These are phyloP conservation scores for Merops nubicus DNA, from an alignment of 2,113 vertebrate genomes.

Conservation along the genomic window DNA sequence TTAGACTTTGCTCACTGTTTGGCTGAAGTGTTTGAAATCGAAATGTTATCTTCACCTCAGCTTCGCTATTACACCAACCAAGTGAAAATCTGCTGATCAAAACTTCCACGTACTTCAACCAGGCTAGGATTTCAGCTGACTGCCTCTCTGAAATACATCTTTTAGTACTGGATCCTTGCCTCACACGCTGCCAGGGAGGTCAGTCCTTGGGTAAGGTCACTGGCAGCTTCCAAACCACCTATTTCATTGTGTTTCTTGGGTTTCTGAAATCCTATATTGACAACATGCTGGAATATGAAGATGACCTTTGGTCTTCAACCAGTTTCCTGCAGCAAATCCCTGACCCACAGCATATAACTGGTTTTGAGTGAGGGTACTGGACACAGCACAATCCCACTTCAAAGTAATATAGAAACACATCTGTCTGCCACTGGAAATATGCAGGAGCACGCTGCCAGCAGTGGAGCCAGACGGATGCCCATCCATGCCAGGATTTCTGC, in stretches of 20 bases:
- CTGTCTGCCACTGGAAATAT: not conserved
- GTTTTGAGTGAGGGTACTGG: not conserved
- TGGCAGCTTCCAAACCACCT: not conserved
- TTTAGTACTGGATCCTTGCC: not conserved
- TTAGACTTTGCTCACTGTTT: not conserved
- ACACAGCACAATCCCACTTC: not conserved
- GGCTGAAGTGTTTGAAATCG: not conserved
- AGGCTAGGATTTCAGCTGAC: conserved; percentile 23
- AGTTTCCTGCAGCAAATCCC: not conserved
- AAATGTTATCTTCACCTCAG: not conserved
- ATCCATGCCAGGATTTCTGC: not conserved
- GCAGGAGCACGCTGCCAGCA: not conserved
- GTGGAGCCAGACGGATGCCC: not conserved
- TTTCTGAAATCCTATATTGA: not conserved
- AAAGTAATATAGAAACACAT: not conserved
- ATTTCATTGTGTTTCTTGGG: not conserved
- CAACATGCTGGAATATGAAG: not conserved
- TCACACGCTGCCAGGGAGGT: not conserved
- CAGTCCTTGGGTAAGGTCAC: conserved; percentile 25
- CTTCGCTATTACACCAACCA: not conserved
- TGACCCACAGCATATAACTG: not conserved
- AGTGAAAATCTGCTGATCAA: conserved; percentile 47
- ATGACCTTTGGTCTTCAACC: not conserved
- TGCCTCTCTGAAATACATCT: not conserved
- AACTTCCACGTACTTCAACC: not conserved